Base-by-base conservation (phyloP, 2,113 vertebrate genomes). In the Misgurnus anguillicaudatus region DNA sequence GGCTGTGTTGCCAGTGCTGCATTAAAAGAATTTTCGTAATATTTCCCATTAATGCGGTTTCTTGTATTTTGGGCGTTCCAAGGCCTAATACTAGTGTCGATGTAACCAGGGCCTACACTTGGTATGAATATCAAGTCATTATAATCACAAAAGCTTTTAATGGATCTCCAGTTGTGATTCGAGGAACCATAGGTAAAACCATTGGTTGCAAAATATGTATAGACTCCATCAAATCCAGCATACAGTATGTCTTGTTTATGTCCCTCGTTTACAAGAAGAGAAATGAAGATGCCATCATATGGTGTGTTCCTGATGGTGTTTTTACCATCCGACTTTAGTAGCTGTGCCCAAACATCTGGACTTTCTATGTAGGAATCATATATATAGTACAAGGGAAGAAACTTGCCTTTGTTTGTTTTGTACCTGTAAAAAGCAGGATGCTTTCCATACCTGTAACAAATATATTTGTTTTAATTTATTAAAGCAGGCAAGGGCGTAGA, bases 161-260 rank as follows among this genome's bases (percentile, higher is more conserved):
- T 84, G 39, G 90, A 89, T 41, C 88, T 92, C 98, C 98, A 99
- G 8, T 98, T 98, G 38, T 93, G 91, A 86, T 97, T 95, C 4
- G 96, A 96, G 75, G 98, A 98, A 55, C 98, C 98, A 0, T 96
- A 98, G 75, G 97, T 96, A 85, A 99, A 99, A 19, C 97, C 96
- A 82, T 98, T 99, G 63, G 96, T 98, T 8, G 98, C 98, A 87
- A 99, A 99, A 87, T 99, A 99, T 0, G 98, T 99, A 85, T 99
- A 99, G 85, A 99, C 68, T 42, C 97, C 98, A 83, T 99, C 96
- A 60, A 99, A 99, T 42, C 98, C 98, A 14, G 95, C 91, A n/a
- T 91, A 91, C 72, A 95, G 83, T 80, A 98, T 96, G 64, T 96
- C 95, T 36, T 92, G 85, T 87, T 96, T 96, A 60, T 99, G 96